phyloP scores from a whole-genome alignment of 2,797 vertebrate species.

The Fundulus diaphanus region DNA sequence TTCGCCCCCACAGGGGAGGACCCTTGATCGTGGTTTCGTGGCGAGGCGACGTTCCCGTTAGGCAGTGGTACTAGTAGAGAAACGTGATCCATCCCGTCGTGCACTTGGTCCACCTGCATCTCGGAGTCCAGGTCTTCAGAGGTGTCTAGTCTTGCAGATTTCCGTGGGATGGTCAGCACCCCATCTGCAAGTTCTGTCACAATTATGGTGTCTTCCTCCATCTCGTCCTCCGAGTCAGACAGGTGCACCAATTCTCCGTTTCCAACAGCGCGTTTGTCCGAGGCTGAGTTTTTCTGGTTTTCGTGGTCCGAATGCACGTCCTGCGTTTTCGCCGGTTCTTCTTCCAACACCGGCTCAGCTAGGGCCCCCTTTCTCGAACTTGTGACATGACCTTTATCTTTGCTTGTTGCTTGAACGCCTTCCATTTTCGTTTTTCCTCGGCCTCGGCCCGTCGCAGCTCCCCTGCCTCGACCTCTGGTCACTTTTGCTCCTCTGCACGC shows the following conservation, averaged over 20 bases:
- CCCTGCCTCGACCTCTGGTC: constrained; percentile 19
- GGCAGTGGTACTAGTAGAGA: constrained; percentile 29
- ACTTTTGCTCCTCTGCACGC: constrained; percentile 2
- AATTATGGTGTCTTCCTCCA: constrained; percentile 10
- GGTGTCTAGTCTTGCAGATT: constrained; percentile 13
- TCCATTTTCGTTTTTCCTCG: constrained; percentile 30
- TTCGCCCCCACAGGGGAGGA: constrained; percentile 66
- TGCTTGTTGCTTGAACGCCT: constrained; percentile 26
- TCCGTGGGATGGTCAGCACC: constrained; percentile 12
- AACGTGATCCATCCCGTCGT: constrained; percentile 32
- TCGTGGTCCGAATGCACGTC: constrained; percentile 21
- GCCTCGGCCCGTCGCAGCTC: neutral
- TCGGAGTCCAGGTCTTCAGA: constrained; percentile 47
- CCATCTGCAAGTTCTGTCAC: constrained; percentile 40
- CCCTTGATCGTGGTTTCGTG: constrained; percentile 20
- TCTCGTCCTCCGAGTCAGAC: constrained; percentile 49
- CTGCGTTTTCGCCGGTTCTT: constrained; percentile 46
- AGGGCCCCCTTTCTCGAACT: constrained; percentile 22
- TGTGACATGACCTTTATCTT: constrained; percentile 11
- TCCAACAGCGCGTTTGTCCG: constrained; percentile 21
- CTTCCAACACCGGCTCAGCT: constrained; percentile 16
- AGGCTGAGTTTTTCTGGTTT: constrained; percentile 12
- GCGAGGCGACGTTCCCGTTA: constrained; percentile 45
- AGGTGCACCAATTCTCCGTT: constrained; percentile 64
- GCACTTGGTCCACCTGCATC: constrained; percentile 60